Evolutionary conservation across 2,888 invertebrate species (phyloP).

Genomic region (Melieria picta): DNA sequence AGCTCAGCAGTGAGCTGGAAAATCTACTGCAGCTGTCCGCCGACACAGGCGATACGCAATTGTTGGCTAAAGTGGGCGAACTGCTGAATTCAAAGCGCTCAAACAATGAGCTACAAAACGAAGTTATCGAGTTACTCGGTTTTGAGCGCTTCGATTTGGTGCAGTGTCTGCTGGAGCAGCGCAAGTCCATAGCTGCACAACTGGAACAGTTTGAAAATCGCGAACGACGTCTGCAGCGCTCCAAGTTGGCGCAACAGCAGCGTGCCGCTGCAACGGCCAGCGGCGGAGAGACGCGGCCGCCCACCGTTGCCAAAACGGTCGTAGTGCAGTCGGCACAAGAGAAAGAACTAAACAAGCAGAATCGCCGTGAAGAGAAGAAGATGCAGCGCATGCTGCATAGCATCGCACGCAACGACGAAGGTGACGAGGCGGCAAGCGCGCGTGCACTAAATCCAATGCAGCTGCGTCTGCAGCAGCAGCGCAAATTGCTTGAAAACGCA

Average conservation of each 20-base stretch:
- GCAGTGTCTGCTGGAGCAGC: constrained; percentile 73
- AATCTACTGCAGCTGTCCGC: constrained; percentile 53
- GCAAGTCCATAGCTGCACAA: constrained; percentile 68
- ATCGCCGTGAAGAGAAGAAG: constrained; percentile 87
- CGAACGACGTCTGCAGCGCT: constrained; percentile 54
- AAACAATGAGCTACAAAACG: constrained; percentile 80
- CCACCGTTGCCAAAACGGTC: constrained; percentile 82
- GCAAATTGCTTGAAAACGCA: constrained; percentile 56
- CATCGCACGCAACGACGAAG: constrained; percentile 46
- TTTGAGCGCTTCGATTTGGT: constrained; percentile 85
- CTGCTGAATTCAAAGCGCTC: constrained; percentile 71
- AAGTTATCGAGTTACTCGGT: constrained; percentile 86
- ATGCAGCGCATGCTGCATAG: constrained; percentile 64
- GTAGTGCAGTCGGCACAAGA: constrained; percentile 87
- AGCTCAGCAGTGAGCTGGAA: constrained; percentile 49
- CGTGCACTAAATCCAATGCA: constrained; percentile 67
- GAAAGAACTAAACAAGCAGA: constrained; percentile 78
- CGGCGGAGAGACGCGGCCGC: constrained; percentile 60
- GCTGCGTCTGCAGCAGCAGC: constrained; percentile 60
- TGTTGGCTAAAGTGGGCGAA: constrained; percentile 60
- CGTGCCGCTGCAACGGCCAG: constrained; percentile 24
- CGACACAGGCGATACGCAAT: constrained; percentile 50
- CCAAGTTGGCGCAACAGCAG: constrained; percentile 45
- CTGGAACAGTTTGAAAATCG: constrained; percentile 57
- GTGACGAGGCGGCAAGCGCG: constrained; percentile 54